Conservation (phyloP, 2,797 vertebrate species). For the Poecilia gillii region DNA sequence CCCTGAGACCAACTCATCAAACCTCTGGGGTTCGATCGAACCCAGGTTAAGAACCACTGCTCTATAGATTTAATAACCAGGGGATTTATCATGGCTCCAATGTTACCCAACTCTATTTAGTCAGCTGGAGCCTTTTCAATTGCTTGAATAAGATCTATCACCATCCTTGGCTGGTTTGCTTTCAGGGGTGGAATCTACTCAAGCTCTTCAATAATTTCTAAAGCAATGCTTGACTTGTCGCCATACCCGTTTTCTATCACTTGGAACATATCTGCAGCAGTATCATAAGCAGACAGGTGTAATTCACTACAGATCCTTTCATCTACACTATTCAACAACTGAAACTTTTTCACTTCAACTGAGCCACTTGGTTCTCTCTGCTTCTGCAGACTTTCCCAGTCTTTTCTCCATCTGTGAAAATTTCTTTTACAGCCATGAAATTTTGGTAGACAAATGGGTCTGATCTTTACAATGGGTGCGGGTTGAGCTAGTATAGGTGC, state of each 20-base stretch:
- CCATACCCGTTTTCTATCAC: background rate
- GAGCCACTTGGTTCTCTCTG: background rate
- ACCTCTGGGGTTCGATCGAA: no score
- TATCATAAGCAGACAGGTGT: background rate
- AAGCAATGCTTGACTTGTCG: background rate
- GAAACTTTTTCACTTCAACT: background rate
- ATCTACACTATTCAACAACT: background rate
- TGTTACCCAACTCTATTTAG: no score
- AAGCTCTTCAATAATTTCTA: background rate
- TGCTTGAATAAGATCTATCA: background rate
- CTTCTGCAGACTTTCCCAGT: background rate
- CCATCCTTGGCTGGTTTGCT: background rate
- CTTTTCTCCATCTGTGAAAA: background rate
- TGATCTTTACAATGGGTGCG: background rate
- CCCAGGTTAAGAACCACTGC: no score
- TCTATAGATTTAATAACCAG: no score
- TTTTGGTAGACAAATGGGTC: background rate
- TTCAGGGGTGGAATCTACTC: background rate
- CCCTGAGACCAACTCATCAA: no score
- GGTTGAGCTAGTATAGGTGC: background rate
- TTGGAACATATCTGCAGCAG: background rate
- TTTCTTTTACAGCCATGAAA: background rate
- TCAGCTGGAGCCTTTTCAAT: background rate
- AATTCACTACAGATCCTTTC: background rate
- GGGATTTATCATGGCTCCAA: no score